Evolutionary conservation across 2,113 vertebrate genomes (phyloP).

Genomic region (Syrrhaptes paradoxus): DNA sequence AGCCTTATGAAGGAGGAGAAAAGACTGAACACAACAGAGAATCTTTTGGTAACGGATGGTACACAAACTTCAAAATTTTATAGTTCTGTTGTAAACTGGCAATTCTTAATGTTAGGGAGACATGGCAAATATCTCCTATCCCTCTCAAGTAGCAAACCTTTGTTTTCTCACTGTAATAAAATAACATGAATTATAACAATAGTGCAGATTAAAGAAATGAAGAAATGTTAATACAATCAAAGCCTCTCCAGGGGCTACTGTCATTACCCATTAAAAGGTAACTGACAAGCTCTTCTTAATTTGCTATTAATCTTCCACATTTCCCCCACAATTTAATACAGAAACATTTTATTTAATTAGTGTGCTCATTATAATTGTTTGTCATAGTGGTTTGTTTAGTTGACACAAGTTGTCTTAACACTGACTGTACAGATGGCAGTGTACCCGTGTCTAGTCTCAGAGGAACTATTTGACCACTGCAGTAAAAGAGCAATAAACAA

Average conservation of each 20-base stretch:
- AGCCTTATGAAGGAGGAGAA: neutral
- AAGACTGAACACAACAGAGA: neutral
- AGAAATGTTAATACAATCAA: constrained; percentile 21
- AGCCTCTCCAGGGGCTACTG: constrained; percentile 41
- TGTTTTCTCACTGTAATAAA: constrained; percentile 1
- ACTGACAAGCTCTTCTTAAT: constrained; percentile 62
- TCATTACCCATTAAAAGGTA: constrained; percentile 47
- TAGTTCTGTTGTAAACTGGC: neutral
- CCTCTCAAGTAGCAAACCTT: neutral
- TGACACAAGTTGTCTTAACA: constrained; percentile 79
- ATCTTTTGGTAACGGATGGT: neutral
- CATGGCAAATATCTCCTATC: neutral
- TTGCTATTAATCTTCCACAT: constrained; percentile 62
- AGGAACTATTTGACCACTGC: constrained; percentile 87
- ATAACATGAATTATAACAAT: neutral
- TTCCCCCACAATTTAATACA: constrained; percentile 51
- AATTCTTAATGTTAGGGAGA: neutral
- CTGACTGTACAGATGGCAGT: constrained; percentile 75
- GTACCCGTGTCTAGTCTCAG: constrained; percentile 76
- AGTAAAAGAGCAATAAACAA: constrained; percentile 91
- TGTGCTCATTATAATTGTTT: constrained; percentile 76
- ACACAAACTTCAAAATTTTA: neutral
- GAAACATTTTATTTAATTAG: constrained; percentile 77
- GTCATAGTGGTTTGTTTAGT: constrained; percentile 68
- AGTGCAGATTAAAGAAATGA: neutral